phyloP scores from a whole-genome alignment of 2,113 vertebrate species.

The Thunnus thynnus region DNA sequence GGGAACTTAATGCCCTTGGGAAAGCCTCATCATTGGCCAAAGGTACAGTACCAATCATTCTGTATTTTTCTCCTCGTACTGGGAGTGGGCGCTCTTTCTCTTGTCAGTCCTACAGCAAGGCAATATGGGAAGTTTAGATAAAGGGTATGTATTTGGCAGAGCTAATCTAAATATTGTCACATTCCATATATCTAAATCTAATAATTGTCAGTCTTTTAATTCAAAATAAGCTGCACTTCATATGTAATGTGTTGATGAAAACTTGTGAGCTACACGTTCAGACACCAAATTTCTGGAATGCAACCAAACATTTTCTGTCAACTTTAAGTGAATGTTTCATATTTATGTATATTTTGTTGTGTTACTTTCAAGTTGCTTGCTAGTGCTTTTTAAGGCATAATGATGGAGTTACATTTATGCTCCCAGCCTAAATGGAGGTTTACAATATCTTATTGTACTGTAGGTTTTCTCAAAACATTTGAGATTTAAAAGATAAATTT shows the following conservation, averaged over 20 bases:
- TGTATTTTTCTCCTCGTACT: constrained; percentile 32
- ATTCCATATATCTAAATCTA: neutral
- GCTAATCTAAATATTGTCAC: neutral
- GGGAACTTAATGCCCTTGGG: constrained; percentile 62
- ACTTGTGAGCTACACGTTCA: neutral
- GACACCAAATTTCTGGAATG: neutral
- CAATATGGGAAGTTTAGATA: constrained; percentile 17
- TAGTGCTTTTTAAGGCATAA: constrained; percentile 3
- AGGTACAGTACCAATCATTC: constrained; percentile 76
- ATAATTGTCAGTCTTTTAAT: neutral
- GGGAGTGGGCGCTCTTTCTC: constrained; percentile 23
- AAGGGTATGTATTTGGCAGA: constrained; percentile 3
- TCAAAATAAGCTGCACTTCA: neutral
- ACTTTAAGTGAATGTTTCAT: neutral
- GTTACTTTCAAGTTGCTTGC: neutral
- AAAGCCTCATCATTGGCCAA: constrained; percentile 69
- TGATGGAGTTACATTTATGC: constrained; percentile 23
- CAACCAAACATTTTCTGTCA: neutral
- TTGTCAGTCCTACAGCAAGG: constrained; percentile 14
- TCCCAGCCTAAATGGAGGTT: neutral
- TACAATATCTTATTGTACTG: neutral
- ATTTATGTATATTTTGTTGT: neutral
- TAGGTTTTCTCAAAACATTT: constrained; percentile 9
- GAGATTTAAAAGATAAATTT: neutral
- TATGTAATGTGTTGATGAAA: neutral